Evolutionary conservation across 2,797 vertebrate genomes (phyloP), one percentile per base, ranked within the genome.

Genomic region (Falco concolor): DNA sequence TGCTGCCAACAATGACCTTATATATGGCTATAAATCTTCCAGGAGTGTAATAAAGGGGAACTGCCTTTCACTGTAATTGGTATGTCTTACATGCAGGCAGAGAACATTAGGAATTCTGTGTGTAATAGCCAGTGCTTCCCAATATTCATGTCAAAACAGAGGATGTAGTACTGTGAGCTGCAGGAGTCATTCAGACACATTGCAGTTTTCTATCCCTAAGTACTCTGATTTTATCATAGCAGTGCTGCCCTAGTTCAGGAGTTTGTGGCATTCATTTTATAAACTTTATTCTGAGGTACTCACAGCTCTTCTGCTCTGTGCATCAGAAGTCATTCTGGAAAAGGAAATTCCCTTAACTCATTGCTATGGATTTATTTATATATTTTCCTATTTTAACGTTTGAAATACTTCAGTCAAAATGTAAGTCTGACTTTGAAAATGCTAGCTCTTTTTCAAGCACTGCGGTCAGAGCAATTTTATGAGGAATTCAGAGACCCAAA

Each of bases 51-150:
- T 92, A 93, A 85, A 92, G 84, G 82, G 87, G 75, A 91, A 42
- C 69, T 88, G 75, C 87, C 52, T 91, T 93, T 96, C 87, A 64
- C 38, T 82, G 64, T 82, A 79, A 93, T 91, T 72, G 20, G 9
- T 82, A 86, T 68, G 54, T 68, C 88, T 92, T 79, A 72, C 50
- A 53, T 0, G 2, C 83, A 91, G 87, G 82, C 74, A 67, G 53
- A 59, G 42, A 88, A 79, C 87, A 64, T 93, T 92, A 94, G 69
- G 68, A 93, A 87, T 89, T 93, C 63, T 32, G 19, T 50, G 52
- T 80, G 38, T 85, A 91, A 93, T 72, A 87, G 38, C 45, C 54
- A 45, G 53, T 47, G 34, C 84, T 92, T 87, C 72, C 64, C 56
- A 76, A 77, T 89, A 82, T 64, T 92, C 45, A 13, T 45, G 52